Base-by-base conservation (phyloP, 2,797 vertebrate species). In the Picus viridis region DNA sequence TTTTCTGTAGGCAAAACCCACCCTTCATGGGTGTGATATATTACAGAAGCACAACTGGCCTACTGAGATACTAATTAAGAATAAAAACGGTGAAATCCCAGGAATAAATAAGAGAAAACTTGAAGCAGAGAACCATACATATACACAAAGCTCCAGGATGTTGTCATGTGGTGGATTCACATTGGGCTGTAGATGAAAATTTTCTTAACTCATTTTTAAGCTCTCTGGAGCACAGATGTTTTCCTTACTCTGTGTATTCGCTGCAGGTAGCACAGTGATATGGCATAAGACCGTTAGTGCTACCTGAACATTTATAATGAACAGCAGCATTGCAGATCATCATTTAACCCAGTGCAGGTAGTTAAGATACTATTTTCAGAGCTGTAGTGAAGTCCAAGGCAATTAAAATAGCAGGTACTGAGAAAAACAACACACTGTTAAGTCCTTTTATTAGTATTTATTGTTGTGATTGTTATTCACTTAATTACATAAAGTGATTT, bases 381-480 rank as follows among this genome's bases (percentile, higher is more conserved):
- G 54, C 12, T 57, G 61, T 17, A 59, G 39, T 34, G 49, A 58
- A 81, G 23, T 51, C 30, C 56, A 81, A 77, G 36, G 64, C 41
- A 78, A 92, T 56, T 53, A 83, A 83, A 36, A 82, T 19, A 78
- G 43, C 88, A 64, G 49, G 62, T 30, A 72, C 17, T 51, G 62
- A 86, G 62, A 19, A 78, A 95, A 89, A 29, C 23, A 6, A 71
- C n/a, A 69, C n/a, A 71, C 36, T 19, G 74, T 96, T 85, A 76
- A 68, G 77, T 74, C 36, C 90, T 97, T 97, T 97, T 95, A 88
- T 90, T 97, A 97, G 88, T 76, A 93, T 94, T 95, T 97, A 94
- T 91, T 93, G 22, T 95, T 90, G 29, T 91, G 88, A 76, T 29
- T 96, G 86, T 97, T 96, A 96, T 96, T 93, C 95, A 97, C 90